These are phyloP conservation scores for Oryzias sinensis DNA, from an alignment of 2,797 vertebrate species.

Conservation along the genomic window DNA sequence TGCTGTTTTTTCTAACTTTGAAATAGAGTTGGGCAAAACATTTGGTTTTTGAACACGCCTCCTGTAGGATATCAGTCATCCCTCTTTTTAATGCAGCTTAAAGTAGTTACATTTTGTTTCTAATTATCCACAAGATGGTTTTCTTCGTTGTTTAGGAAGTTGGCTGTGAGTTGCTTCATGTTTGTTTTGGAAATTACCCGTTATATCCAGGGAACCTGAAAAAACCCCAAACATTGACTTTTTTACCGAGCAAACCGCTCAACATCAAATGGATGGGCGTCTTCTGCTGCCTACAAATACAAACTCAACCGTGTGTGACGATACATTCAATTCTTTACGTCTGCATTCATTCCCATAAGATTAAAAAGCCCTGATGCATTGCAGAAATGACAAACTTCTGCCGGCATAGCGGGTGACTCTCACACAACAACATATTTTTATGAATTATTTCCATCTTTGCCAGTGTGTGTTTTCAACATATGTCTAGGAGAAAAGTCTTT, in stretches of 20 bases:
- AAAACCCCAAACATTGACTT: background rate
- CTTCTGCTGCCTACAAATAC: background rate
- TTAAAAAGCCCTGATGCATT: slow-evolving; percentile 25
- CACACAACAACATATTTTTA: slow-evolving; percentile 47
- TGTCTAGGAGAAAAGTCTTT: slow-evolving; percentile 8
- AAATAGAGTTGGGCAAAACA: too few species aligned
- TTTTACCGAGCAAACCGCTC: background rate
- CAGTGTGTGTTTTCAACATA: slow-evolving; percentile 16
- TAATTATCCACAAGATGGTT: too few species aligned
- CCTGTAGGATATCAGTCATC: too few species aligned
- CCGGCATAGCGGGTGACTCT: slow-evolving; percentile 61
- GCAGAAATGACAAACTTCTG: slow-evolving; percentile 24
- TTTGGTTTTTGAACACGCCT: too few species aligned
- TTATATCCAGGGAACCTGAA: background rate
- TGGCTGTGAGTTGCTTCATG: too few species aligned
- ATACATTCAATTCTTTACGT: slow-evolving; percentile 32
- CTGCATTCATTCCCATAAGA: slow-evolving; percentile 9
- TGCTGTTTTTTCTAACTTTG: too few species aligned
- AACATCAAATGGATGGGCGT: background rate
- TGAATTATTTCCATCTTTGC: slow-evolving; percentile 57
- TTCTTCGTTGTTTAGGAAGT: too few species aligned
- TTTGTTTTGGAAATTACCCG: too few species aligned
- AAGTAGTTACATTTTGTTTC: too few species aligned
- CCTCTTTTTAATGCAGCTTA: too few species aligned
- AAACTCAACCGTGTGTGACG: slow-evolving; percentile 1